Evolutionary conservation across 2,888 invertebrate genomes (phyloP).

Genomic region (Ctena decussata): DNA sequence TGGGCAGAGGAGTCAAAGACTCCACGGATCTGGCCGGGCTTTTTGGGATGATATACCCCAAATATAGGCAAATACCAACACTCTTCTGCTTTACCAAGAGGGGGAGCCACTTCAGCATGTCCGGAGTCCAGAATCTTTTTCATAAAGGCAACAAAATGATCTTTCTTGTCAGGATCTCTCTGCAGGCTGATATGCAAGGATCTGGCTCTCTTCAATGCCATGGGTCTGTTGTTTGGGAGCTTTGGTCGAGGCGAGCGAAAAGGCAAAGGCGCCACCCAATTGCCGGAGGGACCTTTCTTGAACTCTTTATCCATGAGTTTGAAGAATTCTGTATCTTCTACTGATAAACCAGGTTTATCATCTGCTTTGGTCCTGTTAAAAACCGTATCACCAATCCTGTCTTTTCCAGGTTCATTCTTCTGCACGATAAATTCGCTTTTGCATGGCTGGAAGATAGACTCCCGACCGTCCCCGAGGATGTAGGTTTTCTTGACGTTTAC

Average conservation of each 20-base stretch:
- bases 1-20: constrained; percentile 63
- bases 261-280: neutral
- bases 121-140: constrained; percentile 23
- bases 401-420: neutral
- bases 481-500: constrained; percentile 44
- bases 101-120: constrained; percentile 58
- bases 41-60: constrained; percentile 66
- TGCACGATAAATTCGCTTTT: constrained; percentile 22
- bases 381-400: neutral
- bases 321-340: constrained; percentile 11
- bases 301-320: constrained; percentile 7
- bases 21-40: constrained; percentile 48
- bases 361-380: neutral
- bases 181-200: neutral
- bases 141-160: constrained; percentile 57
- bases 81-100: constrained; percentile 33
- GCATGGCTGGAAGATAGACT: constrained; percentile 38
- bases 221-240: neutral
- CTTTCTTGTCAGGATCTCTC: constrained; percentile 27
- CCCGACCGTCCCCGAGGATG: constrained; percentile 15
- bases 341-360: constrained; percentile 8
- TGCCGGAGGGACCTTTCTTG: neutral
- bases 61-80: constrained; percentile 65
- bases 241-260: neutral
- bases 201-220: neutral